Percentiles rank a stretch among this genome's conserved stretches.
phyloP scores from a whole-genome alignment of 1,140 invertebrate species.

The Scaptomyza pallida region DNA sequence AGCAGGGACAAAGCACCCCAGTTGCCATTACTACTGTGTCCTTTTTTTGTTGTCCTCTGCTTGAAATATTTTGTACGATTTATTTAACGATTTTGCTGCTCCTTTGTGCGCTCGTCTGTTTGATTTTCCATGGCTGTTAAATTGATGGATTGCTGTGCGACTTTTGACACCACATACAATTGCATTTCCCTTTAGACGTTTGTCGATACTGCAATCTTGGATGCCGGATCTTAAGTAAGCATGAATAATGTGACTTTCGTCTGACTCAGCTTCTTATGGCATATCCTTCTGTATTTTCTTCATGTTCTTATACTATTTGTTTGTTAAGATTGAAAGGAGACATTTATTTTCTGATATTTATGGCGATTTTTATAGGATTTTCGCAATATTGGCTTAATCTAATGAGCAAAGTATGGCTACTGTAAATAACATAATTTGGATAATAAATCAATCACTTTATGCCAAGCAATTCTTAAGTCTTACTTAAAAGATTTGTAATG shows the following conservation, averaged over 20 bases:
- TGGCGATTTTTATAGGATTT: slow-evolving; percentile 46
- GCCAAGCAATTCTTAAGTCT: slow-evolving; percentile 1
- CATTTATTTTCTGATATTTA: slow-evolving; percentile 49
- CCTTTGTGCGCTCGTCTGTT: slow-evolving; percentile 38
- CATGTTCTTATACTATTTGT: background rate
- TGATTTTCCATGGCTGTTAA: slow-evolving; percentile 76
- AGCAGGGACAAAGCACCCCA: slow-evolving; percentile 45
- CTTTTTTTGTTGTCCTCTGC: slow-evolving; percentile 49
- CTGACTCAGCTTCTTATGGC: slow-evolving; percentile 18
- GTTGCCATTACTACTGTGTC: slow-evolving; percentile 57
- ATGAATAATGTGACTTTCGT: slow-evolving; percentile 53
- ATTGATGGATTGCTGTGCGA: slow-evolving; percentile 80
- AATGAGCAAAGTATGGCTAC: slow-evolving; percentile 39
- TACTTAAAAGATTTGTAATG: too few species aligned
- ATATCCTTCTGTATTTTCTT: background rate
- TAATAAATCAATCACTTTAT: slow-evolving; percentile 22
- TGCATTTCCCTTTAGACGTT: slow-evolving; percentile 45
- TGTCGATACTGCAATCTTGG: slow-evolving; percentile 31
- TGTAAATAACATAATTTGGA: background rate
- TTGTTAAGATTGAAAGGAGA: slow-evolving; percentile 30
- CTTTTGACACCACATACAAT: slow-evolving; percentile 73
- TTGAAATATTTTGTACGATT: slow-evolving; percentile 68
- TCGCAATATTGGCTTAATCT: slow-evolving; percentile 20
- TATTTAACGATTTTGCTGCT: slow-evolving; percentile 58
- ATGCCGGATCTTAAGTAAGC: slow-evolving; percentile 52